Evolutionary conservation across 2,888 invertebrate genomes (phyloP).

Genomic region (Nemotelus pantherinus): DNA sequence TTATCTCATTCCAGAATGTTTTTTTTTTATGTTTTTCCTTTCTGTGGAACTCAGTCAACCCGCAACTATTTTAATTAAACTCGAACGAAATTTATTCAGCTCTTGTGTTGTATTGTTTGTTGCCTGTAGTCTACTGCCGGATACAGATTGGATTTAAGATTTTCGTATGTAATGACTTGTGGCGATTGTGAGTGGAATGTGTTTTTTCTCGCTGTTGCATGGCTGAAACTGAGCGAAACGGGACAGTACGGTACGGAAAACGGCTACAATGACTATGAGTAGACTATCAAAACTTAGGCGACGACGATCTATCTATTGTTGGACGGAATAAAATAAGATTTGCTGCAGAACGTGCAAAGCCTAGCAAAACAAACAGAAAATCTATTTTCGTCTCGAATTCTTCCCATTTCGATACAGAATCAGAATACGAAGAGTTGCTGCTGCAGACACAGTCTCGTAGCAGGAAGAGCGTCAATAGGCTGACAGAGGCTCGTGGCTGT

Average conservation of each 20-base stretch:
- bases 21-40: background rate
- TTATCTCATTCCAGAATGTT: background rate
- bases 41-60: constrained; percentile 10
- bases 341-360: constrained; percentile 39
- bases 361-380: constrained; percentile 40
- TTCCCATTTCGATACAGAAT: background rate
- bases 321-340: constrained; percentile 27
- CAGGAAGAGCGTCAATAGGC: no score
- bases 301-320: constrained; percentile 30
- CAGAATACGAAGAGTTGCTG: no score
- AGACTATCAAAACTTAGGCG: background rate
- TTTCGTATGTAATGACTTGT: constrained; percentile 26
- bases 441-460: no score
- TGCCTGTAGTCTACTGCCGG: constrained; percentile 28
- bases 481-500: no score
- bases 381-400: constrained; percentile 32
- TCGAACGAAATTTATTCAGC: constrained; percentile 32
- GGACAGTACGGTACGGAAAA: background rate
- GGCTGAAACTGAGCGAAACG: background rate
- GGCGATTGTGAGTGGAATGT: constrained; percentile 20
- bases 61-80: constrained; percentile 40
- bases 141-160: constrained; percentile 31
- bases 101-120: constrained; percentile 15
- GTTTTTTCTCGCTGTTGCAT: background rate
- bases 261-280: no score